Conservation (phyloP, 2,888 invertebrate species). For the Polydrusus tereticollis region DNA sequence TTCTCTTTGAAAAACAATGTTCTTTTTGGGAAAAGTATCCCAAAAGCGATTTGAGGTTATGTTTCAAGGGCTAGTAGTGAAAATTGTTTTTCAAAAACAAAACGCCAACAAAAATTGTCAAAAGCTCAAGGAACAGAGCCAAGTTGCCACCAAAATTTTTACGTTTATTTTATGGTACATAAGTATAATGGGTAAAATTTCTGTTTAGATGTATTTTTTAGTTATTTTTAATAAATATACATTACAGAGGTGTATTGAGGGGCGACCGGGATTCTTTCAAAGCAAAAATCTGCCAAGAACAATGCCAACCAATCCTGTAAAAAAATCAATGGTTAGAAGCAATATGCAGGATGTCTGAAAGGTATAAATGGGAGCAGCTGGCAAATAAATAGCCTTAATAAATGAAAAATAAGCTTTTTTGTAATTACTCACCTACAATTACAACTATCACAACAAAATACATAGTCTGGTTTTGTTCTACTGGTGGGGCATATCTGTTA, state of each 20-base stretch:
- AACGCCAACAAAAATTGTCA: background rate
- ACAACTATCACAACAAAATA: conserved; percentile 43
- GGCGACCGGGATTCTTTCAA: conserved; percentile 70
- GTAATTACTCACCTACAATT: conserved; percentile 46
- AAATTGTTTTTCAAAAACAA: conserved; percentile 12
- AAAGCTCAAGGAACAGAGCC: conserved; percentile 10
- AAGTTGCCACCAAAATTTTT: conserved; percentile 53
- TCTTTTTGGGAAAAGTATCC: background rate
- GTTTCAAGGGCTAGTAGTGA: background rate
- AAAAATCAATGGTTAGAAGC: background rate
- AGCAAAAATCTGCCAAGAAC: conserved; percentile 86
- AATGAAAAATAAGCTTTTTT: no score
- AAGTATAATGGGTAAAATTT: conserved; percentile 59
- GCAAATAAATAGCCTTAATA: no score
- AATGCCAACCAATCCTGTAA: conserved; percentile 73
- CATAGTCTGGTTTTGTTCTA: conserved; percentile 69
- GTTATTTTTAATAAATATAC: conserved; percentile 62
- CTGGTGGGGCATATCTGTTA: conserved; percentile 72
- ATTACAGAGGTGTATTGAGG: conserved; percentile 59
- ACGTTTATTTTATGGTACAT: conserved; percentile 60
- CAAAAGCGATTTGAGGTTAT: conserved; percentile 11
- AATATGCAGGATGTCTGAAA: no score
- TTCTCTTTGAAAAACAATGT: conserved; percentile 15
- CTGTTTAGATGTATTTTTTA: conserved; percentile 47
- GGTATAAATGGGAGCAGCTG: background rate